Percentiles rank a stretch among this genome's conserved stretches.
Evolutionary conservation across 37 sponge, comb jelly and placozoan species (phyloP).

Genomic region (Beroe forskalii): DNA sequence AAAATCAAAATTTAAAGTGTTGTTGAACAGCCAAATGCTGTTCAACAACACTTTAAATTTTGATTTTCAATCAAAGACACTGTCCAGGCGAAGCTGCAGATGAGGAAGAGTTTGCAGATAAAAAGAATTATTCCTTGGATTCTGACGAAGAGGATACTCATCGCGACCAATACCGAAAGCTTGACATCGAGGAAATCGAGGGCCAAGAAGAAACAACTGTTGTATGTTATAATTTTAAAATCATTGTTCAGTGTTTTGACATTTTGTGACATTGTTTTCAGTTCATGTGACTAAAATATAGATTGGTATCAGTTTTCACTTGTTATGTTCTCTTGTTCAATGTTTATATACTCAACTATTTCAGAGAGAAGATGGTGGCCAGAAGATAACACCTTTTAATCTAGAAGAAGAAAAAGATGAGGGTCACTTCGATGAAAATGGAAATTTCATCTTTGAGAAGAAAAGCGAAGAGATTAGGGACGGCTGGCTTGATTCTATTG

Average conservation of each 20-base stretch:
- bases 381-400: slow-evolving; percentile 41
- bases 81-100: background rate
- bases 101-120: background rate
- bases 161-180: background rate
- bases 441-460: slow-evolving; percentile 43
- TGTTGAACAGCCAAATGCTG: no score
- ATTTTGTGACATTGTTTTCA: no score
- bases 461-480: slow-evolving; percentile 31
- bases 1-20: no score
- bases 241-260: no score
- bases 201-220: slow-evolving; percentile 40
- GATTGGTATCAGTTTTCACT: no score
- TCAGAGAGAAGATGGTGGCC: slow-evolving; percentile 39
- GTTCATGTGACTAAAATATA: no score
- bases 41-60: no score
- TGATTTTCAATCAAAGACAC: no score
- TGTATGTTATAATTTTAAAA: no score
- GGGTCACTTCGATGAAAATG: slow-evolving; percentile 27
- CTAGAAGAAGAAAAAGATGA: slow-evolving; percentile 32
- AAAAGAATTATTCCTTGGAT: slow-evolving; percentile 57
- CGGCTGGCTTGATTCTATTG: slow-evolving; percentile 38
- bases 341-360: no score
- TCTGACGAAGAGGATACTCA: slow-evolving; percentile 36
- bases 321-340: no score
- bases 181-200: slow-evolving; percentile 30